Evolutionary conservation across 2,113 vertebrate genomes (phyloP), one percentile per base, ranked within the genome.

Genomic region (Rattus rattus): DNA sequence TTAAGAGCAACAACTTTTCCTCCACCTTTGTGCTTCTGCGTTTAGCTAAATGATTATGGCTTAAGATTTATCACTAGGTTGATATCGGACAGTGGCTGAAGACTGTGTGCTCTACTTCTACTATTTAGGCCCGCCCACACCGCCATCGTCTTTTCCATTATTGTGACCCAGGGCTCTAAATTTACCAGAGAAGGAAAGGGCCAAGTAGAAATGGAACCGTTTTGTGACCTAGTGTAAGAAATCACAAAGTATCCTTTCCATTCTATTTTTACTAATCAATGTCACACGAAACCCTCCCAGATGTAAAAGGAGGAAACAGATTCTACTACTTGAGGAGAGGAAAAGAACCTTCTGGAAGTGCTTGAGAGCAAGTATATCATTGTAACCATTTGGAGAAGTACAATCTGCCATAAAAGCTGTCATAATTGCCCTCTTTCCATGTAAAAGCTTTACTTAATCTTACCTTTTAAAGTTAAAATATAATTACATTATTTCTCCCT

Each of bases 371-470:
- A 26, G 92, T 39, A 26, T 43, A 84, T 26, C 65, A 2, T 22
- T 76, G 19, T 73, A 36, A 49, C 28, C 56, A n/a, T 79, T 84
- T 76, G 19, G 13, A 30, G 95, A 96, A 92, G 72, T 76, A 76
- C 30, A 81, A 49, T 90, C 73, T 97, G 24, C n/a, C 89, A 75
- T 67, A 94, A 88, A 95, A 87, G 30, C n/a, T 75, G 1, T 43
- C 36, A 73, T 39, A 96, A 76, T 52, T n/a, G 88, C 54, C 17
- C 7, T 43, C 54, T 39, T n/a, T 79, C 52, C 52, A 81, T 81
- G 12, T 59, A 81, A 81, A 81, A 6, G 13, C 56, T 24, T n/a
- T n/a, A 22, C 11, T 81, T n/a, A 81, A 7, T 81, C 59, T 81
- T 81, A 59, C 22, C 19, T n/a, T 81, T 36, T 39, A 81, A 12